Evolutionary conservation across 2,797 vertebrate genomes (phyloP), one percentile per base, ranked within the genome.

Genomic region (Xenopus petersii): DNA sequence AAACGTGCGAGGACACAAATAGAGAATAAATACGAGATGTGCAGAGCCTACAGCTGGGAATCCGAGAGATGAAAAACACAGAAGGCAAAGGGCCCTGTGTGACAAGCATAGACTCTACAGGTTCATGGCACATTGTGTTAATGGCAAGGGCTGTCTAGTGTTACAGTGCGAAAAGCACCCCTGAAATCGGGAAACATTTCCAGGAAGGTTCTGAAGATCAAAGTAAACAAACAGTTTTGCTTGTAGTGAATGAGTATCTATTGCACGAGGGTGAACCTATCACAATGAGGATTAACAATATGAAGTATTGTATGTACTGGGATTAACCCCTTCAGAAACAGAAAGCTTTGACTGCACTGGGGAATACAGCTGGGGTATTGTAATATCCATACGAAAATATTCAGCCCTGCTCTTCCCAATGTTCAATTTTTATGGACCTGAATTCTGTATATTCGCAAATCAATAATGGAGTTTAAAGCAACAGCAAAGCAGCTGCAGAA

Each of bases 191-290:
- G 48, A 0, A 51, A 26, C 3, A 10, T 61, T 70, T 60, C 46
- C 33, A 17, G 58, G 65, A 47, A 66, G 61, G 67, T 62, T 47
- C 55, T 67, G 54, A 67, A 62, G 72, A 74, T 74, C 56, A 74
- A 74, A 74, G 72, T 33, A 24, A 60, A 47, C 10, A 73, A 48
- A 33, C 56, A 3, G 30, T 66, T 24, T 42, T 42, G 21, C 33
- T 42, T 21, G 60, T 42, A 42, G 60, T 30, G 47, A 10, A 24
- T 48, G 46, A n/a, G 46, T 49, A 74, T 74, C 64, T 36, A 5
- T 67, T 67, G 42, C 64, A 12, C 6, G 9, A 15, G 17, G 10
- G 24, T 2, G 26, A 15, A 61, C 58, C 54, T 55, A 42, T 72
- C 70, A 72, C 21, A 59, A 49, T 42, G 24, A 33, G 56, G 24